Evolutionary conservation across 2,113 vertebrate species (phyloP), one percentile per base, ranked within the genome.

Genomic region (Bucco capensis): DNA sequence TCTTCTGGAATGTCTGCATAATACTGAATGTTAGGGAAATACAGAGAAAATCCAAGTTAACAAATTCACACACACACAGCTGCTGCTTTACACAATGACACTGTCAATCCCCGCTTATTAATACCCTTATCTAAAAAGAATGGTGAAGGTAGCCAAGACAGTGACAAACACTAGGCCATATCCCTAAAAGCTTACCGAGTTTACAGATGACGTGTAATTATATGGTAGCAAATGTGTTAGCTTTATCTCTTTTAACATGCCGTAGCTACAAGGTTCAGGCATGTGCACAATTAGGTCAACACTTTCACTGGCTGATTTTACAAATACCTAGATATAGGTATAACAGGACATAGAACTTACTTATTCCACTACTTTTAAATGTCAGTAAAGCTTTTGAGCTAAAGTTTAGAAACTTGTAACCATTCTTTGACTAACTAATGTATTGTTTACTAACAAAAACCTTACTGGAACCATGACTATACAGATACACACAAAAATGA

Each of bases 1-100:
- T 98, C 98, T 83, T 98, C 98, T 74, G 99, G 98, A 58, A 99
- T 98, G 84, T 98, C 98, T 81, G 98, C 97, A 57, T 99, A 99
- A 97, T 99, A 99, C 99, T 99, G 90, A 82, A 47, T 10, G 89
- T 82, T 35, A 90, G 2, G 3, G 2, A 4, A 7, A 4, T 83
- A 38, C n/a, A n/a, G n/a, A 44, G 69, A 54, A 44, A 86, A 51
- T 31, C 21, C 35, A 42, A 54, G 62, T 95, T 83, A 90, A 67
- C 8, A 38, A 74, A 81, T 49, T 51, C 16, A 38, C 37, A 77
- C 9, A 38, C 30, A 60, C 1, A 58, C 6, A 74, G 28, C 0
- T 4, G 88, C 14, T 86, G 69, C 27, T 89, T 88, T 73, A 89
- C 42, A 89, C 27, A 50, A 70, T 31, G 22, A 61, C 54, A 67